Conservation (phyloP, 2,888 invertebrate genomes). For the Epsilonema sp. region DNA sequence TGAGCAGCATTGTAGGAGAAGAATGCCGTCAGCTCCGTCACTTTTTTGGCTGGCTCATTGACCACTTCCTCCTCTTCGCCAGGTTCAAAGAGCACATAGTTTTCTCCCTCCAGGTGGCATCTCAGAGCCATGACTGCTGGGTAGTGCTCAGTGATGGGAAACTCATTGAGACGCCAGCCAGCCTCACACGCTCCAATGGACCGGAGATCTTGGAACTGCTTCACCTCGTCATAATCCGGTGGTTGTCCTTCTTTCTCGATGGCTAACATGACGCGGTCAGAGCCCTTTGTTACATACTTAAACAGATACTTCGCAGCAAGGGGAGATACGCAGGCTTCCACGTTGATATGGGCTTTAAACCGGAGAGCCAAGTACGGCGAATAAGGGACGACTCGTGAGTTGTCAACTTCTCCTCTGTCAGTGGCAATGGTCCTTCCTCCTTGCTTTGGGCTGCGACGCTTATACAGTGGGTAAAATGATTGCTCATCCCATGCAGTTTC, state of each 20-base stretch:
- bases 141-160: background rate
- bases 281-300: conserved; percentile 8
- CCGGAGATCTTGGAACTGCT: background rate
- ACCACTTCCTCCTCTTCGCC: background rate
- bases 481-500: background rate
- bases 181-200: background rate
- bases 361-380: conserved; percentile 7
- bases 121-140: background rate
- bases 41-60: background rate
- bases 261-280: background rate
- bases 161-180: background rate
- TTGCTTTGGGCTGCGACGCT: background rate
- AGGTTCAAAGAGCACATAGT: background rate
- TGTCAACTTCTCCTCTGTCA: background rate
- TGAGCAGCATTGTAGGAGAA: background rate
- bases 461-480: background rate
- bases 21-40: background rate
- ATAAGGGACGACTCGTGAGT: conserved; percentile 9
- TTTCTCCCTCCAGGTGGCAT: background rate
- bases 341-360: conserved; percentile 9
- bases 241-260: too few species aligned
- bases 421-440: too few species aligned
- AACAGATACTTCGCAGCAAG: conserved; percentile 3
- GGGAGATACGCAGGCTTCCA: conserved; percentile 9
- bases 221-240: background rate